These are phyloP conservation scores for Drosophila obscura DNA, from an alignment of 1,140 invertebrate genomes.

Conservation along the genomic window DNA sequence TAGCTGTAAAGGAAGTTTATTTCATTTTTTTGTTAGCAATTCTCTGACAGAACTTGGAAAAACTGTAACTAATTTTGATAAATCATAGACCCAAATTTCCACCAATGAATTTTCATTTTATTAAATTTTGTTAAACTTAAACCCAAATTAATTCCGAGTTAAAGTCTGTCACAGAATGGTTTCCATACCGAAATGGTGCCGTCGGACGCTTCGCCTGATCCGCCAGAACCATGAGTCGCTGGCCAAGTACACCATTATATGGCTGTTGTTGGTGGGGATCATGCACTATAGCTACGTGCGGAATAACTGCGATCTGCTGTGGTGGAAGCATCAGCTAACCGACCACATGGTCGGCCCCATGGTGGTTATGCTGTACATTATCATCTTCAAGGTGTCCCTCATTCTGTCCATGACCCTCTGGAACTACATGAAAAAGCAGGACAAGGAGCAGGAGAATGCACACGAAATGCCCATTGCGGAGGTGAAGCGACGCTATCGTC, in stretches of 20 bases:
- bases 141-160: neutral
- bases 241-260: constrained; percentile 1
- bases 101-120: too few species aligned
- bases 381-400: constrained; percentile 24
- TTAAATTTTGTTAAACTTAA: neutral
- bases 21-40: too few species aligned
- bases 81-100: neutral
- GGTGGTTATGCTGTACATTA: constrained; percentile 24
- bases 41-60: too few species aligned
- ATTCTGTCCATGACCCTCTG: constrained; percentile 33
- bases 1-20: too few species aligned
- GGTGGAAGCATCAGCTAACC: constrained; percentile 24
- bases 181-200: neutral
- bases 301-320: constrained; percentile 39
- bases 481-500: constrained; percentile 46
- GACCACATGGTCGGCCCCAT: constrained; percentile 4
- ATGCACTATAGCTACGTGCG: constrained; percentile 27
- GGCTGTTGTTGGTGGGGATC: constrained; percentile 6
- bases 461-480: constrained; percentile 10
- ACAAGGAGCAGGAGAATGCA: neutral
- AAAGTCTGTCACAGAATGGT: neutral
- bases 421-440: constrained; percentile 12
- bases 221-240: constrained; percentile 19
- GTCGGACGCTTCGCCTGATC: neutral
- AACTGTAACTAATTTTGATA: neutral